A percentile compares a stretch with the other conserved stretches of the same genome.
phyloP scores from a whole-genome alignment of 2,888 invertebrate species.

The Drosophila formosana region DNA sequence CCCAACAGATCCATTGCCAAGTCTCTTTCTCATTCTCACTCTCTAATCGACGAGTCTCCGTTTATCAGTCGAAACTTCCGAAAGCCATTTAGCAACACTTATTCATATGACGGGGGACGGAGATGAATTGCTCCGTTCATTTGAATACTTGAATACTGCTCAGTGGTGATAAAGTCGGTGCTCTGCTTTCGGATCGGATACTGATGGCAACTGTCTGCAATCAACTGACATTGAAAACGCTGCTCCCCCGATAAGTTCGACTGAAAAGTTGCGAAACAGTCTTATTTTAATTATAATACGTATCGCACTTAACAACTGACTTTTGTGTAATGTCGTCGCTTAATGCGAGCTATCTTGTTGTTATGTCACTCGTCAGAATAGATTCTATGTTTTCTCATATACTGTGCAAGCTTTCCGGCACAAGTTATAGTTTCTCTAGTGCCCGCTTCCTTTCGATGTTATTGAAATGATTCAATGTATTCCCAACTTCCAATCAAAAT shows the following conservation, averaged over 20 bases:
- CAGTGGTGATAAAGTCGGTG: constrained; percentile 6
- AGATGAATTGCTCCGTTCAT: constrained; percentile 14
- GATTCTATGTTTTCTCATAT: constrained; percentile 2
- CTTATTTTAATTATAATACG: not conserved
- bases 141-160: constrained; percentile 18
- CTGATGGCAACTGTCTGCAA: constrained; percentile 47
- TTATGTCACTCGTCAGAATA: constrained; percentile 37
- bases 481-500: constrained; percentile 11
- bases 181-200: constrained; percentile 32
- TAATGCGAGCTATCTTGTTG: constrained; percentile 14
- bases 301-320: not conserved
- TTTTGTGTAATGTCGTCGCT: not conserved
- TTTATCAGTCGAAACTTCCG: constrained; percentile 58
- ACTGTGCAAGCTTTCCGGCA: constrained; percentile 30
- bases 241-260: constrained; percentile 35
- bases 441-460: constrained; percentile 23
- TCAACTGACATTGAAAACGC: constrained; percentile 63
- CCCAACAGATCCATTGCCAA: constrained; percentile 16
- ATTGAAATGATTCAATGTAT: constrained; percentile 28
- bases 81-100: constrained; percentile 48
- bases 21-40: constrained; percentile 4
- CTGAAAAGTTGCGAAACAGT: constrained; percentile 50
- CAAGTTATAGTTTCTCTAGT: not conserved
- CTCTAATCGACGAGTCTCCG: not conserved
- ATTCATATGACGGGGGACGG: constrained; percentile 11